Conservation (phyloP, 2,113 vertebrate genomes). For the Falcunculus frontatus region DNA sequence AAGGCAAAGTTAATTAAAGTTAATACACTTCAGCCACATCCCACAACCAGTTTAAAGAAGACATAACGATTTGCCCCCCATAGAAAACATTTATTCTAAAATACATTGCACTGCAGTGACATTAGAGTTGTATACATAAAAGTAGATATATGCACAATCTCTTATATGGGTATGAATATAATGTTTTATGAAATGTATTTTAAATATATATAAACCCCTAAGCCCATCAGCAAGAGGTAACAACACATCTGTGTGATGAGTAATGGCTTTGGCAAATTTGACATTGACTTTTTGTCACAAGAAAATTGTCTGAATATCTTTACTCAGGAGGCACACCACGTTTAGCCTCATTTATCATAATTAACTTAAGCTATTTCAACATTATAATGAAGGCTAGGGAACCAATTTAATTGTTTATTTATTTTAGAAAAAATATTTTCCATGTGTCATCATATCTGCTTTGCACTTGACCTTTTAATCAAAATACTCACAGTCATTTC, state of each 20-base stretch:
- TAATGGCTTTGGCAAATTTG: neutral
- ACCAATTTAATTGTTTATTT: neutral
- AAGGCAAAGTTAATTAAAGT: neutral
- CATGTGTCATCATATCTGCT: neutral
- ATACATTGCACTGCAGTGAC: neutral
- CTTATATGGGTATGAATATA: too few relatives aligned
- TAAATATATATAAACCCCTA: neutral
- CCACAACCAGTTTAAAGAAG: neutral
- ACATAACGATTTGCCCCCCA: rapidly evolving
- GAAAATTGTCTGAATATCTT: neutral
- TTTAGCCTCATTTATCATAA: conserved; percentile 43
- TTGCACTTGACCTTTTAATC: conserved; percentile 54
- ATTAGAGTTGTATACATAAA: neutral
- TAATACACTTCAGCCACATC: neutral
- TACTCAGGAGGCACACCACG: neutral
- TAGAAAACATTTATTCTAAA: neutral
- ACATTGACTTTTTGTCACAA: neutral
- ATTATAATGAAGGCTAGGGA: neutral
- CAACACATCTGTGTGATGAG: neutral
- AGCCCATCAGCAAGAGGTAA: neutral
- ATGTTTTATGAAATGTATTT: neutral
- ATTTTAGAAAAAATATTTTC: conserved; percentile 45
- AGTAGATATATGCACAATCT: neutral
- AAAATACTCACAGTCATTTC: neutral
- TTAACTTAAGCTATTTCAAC: conserved; percentile 23